Conservation (phyloP, 2,888 invertebrate genomes). For the Augochlorella aurata region DNA sequence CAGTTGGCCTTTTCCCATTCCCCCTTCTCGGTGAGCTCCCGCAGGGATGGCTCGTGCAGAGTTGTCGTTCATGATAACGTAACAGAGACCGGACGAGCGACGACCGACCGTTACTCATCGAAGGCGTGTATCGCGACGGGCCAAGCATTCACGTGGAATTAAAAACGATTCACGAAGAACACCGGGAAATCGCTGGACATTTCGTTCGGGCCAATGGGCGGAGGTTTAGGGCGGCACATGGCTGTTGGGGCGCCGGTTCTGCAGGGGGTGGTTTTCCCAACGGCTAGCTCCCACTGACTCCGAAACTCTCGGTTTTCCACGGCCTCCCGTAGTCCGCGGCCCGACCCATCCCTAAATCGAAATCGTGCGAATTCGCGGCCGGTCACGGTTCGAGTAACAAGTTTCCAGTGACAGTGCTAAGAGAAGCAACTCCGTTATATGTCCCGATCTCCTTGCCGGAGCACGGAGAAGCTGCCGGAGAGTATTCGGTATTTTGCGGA, state of each 20-base stretch:
- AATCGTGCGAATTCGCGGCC: constrained; percentile 33
- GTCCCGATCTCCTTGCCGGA: constrained; percentile 28
- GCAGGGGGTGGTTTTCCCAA: constrained; percentile 75
- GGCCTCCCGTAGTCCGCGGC: constrained; percentile 3
- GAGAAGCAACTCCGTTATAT: constrained; percentile 41
- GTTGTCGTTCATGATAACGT: constrained; percentile 52
- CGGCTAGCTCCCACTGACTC: constrained; percentile 36
- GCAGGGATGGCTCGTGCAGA: constrained; percentile 55
- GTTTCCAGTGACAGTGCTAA: constrained; percentile 60
- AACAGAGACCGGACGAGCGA: constrained; percentile 26
- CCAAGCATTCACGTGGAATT: constrained; percentile 26
- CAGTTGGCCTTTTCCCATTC: constrained; percentile 58
- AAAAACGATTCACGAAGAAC: constrained; percentile 8
- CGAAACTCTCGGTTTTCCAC: constrained; percentile 20
- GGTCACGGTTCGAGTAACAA: constrained; percentile 49
- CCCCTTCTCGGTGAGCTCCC: constrained; percentile 42
- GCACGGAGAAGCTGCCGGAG: constrained; percentile 17
- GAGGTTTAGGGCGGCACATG: constrained; percentile 76
- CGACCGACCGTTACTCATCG: constrained; percentile 2
- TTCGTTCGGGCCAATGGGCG: constrained; percentile 65
- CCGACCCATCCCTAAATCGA: constrained; percentile 1
- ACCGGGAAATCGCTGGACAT: constrained; percentile 35
- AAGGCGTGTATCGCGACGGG: neutral
- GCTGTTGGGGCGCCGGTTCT: constrained; percentile 74
- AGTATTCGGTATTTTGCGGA: constrained; percentile 30